These are phyloP conservation scores for Pelusios castaneus DNA, from an alignment of 2,113 vertebrate species.

Conservation along the genomic window DNA sequence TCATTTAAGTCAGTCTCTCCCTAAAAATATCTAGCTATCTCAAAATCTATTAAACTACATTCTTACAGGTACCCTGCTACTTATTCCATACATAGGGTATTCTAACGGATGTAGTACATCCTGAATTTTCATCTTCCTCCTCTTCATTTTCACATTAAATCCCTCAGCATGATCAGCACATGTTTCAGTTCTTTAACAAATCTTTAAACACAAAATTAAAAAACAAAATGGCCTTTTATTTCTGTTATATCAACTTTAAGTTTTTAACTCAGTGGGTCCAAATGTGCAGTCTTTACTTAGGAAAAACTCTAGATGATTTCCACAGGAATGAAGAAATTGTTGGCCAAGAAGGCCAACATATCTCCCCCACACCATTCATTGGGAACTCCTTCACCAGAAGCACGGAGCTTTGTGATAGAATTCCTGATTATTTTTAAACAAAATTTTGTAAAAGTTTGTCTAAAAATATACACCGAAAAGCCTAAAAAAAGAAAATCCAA, in stretches of 20 bases:
- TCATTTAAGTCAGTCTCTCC: background rate
- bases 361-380: background rate
- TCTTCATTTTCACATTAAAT: background rate
- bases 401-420: accelerated
- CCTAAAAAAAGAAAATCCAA: accelerated
- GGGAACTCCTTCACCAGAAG: accelerated
- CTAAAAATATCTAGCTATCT: background rate
- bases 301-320: background rate
- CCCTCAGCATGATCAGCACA: background rate
- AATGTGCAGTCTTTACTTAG: background rate
- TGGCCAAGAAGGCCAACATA: background rate
- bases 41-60: background rate
- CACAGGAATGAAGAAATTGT: background rate
- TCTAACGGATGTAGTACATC: background rate
- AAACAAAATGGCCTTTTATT: background rate
- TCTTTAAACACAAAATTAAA: no score
- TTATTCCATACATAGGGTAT: background rate
- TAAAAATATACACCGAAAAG: accelerated
- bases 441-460: background rate
- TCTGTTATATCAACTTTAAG: background rate
- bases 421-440: accelerated
- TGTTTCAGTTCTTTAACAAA: background rate
- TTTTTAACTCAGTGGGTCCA: background rate
- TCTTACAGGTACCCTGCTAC: background rate
- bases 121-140: background rate